Conservation (phyloP, 2,888 invertebrate genomes). For the Nephrocerus scutellatus region DNA sequence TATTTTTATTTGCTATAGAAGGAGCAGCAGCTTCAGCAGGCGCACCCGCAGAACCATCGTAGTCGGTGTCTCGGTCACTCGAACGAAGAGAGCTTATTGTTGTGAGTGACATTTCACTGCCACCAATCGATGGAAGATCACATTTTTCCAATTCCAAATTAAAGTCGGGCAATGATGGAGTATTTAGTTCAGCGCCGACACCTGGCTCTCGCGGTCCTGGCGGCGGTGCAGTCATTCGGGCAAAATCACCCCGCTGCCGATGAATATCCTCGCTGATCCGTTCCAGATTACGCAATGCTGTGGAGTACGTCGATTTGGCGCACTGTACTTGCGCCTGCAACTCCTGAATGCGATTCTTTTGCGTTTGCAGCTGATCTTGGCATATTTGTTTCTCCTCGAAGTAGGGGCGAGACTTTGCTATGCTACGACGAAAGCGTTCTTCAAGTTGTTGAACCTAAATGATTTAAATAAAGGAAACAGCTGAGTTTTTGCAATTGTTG, state of each 20-base stretch:
- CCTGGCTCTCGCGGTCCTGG: slow-evolving; percentile 57
- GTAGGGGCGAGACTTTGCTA: slow-evolving; percentile 80
- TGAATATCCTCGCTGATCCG: slow-evolving; percentile 90
- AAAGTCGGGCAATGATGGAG: slow-evolving; percentile 48
- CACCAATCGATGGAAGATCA: slow-evolving; percentile 50
- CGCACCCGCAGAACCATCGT: too few relatives aligned
- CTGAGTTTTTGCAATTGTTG: not conserved
- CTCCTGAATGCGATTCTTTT: slow-evolving; percentile 75
- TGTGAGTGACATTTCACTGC: slow-evolving; percentile 51
- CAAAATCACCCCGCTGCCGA: slow-evolving; percentile 44
- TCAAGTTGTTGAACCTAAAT: slow-evolving; percentile 67
- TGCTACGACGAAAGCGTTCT: slow-evolving; percentile 72
- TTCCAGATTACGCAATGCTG: slow-evolving; percentile 75
- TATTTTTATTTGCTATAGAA: slow-evolving; percentile 18
- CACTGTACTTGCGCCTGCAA: slow-evolving; percentile 65
- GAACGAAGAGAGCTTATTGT: slow-evolving; percentile 40
- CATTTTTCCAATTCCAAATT: slow-evolving; percentile 55
- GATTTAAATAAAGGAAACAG: not conserved
- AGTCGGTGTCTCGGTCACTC: slow-evolving; percentile 18
- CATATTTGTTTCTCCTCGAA: slow-evolving; percentile 85
- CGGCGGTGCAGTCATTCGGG: slow-evolving; percentile 36
- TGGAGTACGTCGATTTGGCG: slow-evolving; percentile 74
- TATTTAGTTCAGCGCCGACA: slow-evolving; percentile 62
- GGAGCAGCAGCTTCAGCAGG: slow-evolving; percentile 17
- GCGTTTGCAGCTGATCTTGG: slow-evolving; percentile 76